phyloP scores from a whole-genome alignment of 37 sponge, comb jelly and placozoan species.

The Halichondria panicea region DNA sequence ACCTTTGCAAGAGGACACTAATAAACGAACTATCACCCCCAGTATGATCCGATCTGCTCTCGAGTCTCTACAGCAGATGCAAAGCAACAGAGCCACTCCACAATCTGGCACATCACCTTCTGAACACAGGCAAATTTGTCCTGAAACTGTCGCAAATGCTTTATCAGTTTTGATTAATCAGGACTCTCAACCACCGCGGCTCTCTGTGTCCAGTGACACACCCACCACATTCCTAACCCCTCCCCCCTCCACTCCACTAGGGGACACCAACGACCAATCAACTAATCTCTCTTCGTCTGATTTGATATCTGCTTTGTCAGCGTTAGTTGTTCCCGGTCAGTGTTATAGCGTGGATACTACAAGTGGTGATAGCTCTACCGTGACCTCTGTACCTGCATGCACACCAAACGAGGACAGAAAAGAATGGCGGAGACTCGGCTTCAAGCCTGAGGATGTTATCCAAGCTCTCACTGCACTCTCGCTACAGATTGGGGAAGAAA shows the following conservation, averaged over 20 bases:
- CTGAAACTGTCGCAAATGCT: slow-evolving; percentile 31
- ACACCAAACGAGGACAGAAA: slow-evolving; percentile 46
- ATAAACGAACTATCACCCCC: slow-evolving; percentile 38
- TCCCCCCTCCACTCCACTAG: slow-evolving; percentile 61
- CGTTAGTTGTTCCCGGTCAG: background rate
- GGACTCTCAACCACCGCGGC: background rate
- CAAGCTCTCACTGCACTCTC: slow-evolving; percentile 51
- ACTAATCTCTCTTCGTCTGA: slow-evolving; percentile 41
- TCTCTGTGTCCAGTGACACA: background rate
- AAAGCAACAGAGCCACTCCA: slow-evolving; percentile 22
- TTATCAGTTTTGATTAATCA: slow-evolving; percentile 36
- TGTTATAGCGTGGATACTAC: background rate
- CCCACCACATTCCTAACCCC: slow-evolving; percentile 24
- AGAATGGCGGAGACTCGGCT: slow-evolving; percentile 43
- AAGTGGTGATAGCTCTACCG: slow-evolving; percentile 14
- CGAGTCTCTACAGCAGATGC: slow-evolving; percentile 33
- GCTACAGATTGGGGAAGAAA: slow-evolving; percentile 6
- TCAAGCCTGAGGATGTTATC: slow-evolving; percentile 48
- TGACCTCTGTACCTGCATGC: slow-evolving; percentile 33
- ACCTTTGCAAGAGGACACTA: background rate
- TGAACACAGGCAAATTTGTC: slow-evolving; percentile 1
- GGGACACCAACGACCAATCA: background rate
- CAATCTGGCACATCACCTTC: slow-evolving; percentile 10
- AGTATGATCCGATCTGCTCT: slow-evolving; percentile 48
- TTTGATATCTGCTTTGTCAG: slow-evolving; percentile 41